Evolutionary conservation across 2,113 vertebrate genomes (phyloP).

Genomic region (Varanus salvator): DNA sequence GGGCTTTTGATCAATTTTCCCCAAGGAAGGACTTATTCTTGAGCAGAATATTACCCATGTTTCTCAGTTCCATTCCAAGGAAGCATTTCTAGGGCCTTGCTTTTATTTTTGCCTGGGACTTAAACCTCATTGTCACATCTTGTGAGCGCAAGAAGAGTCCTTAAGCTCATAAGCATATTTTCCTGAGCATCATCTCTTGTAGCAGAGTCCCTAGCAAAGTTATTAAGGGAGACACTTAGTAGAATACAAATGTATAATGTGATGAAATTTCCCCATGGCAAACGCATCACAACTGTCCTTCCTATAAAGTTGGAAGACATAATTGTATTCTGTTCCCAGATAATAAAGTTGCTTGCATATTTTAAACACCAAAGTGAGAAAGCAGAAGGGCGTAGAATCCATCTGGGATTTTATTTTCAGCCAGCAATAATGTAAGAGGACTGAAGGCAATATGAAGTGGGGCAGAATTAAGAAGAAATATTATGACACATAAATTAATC

Average conservation of each 20-base stretch:
- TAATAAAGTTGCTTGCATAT: slow-evolving; percentile 69
- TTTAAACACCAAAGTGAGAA: slow-evolving; percentile 69
- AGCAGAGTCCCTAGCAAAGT: slow-evolving; percentile 22
- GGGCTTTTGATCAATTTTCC: background rate
- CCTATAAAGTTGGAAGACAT: slow-evolving; percentile 33
- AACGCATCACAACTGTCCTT: slow-evolving; percentile 40
- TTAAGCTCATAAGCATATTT: background rate
- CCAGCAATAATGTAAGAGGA: slow-evolving; percentile 71
- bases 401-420: slow-evolving; percentile 66
- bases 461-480: slow-evolving; percentile 67
- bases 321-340: slow-evolving; percentile 62
- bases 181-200: background rate
- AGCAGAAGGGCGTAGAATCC: slow-evolving; percentile 55
- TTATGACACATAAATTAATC: slow-evolving; percentile 57
- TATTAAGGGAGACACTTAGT: slow-evolving; percentile 42
- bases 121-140: background rate
- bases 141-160: background rate
- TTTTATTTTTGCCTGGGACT: background rate
- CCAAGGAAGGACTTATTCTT: background rate
- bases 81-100: background rate
- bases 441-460: slow-evolving; percentile 57
- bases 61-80: background rate
- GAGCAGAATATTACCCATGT: background rate
- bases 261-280: slow-evolving; percentile 52
- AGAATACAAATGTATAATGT: slow-evolving; percentile 30